Percentiles rank a stretch among this genome's conserved stretches.
Conservation (phyloP, 2,113 vertebrate genomes). For the Noctilio leporinus region DNA sequence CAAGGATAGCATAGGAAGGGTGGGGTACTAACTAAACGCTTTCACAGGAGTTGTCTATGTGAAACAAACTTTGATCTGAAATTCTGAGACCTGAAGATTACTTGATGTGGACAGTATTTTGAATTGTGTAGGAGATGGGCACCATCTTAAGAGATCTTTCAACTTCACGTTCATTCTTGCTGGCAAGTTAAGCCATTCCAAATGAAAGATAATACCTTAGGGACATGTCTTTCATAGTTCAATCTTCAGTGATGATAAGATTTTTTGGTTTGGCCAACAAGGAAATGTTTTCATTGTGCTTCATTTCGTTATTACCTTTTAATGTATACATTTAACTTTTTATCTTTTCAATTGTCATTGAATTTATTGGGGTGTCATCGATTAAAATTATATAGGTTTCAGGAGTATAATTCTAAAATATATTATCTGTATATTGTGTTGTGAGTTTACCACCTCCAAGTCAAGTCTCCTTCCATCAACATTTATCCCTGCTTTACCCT, state of each 20-base stretch:
- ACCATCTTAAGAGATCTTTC: background rate
- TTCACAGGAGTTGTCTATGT: background rate
- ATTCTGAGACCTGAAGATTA: background rate
- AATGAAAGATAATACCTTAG: background rate
- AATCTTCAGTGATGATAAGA: background rate
- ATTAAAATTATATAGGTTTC: background rate
- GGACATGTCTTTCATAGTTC: background rate
- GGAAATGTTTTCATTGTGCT: background rate
- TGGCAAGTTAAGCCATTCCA: background rate
- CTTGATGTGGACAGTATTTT: background rate
- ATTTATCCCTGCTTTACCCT: background rate
- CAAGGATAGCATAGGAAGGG: no score
- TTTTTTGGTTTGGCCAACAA: background rate
- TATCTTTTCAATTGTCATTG: background rate
- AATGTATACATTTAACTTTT: background rate
- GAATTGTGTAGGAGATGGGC: background rate
- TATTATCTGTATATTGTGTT: background rate
- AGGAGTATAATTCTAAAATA: background rate
- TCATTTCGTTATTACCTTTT: conserved; percentile 3
- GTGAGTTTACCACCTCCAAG: background rate
- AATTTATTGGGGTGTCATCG: background rate
- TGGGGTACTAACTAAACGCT: background rate
- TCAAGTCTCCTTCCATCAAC: background rate
- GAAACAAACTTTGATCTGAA: background rate
- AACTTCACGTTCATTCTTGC: background rate